Evolutionary conservation across 2,888 invertebrate species (phyloP), one percentile per base, ranked within the genome.

Genomic region (Stegana nigrithorax): DNA sequence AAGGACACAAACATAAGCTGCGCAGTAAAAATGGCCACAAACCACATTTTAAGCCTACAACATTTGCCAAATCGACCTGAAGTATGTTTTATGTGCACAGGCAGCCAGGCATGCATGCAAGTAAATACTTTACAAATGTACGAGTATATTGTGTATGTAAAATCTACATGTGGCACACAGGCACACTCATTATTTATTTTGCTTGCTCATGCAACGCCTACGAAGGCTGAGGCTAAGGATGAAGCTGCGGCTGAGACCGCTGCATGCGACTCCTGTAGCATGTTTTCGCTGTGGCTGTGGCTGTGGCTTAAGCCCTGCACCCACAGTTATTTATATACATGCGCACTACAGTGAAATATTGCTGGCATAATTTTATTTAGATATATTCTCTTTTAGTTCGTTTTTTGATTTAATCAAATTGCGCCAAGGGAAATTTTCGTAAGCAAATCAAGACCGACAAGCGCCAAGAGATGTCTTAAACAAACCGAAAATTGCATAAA

Each of bases 401-500:
- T n/a, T n/a, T n/a, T n/a, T n/a, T n/a, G n/a, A n/a, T n/a, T 23
- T 23, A 23, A 23, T 4, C 23, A 21, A 8, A 32, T 32, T 32
- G 32, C 8, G 32, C 32, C 32, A 32, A 32, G 32, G 32, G 32
- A 44, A 44, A 19, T 7, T n/a, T n/a, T n/a, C n/a, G n/a, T n/a
- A n/a, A n/a, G n/a, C n/a, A n/a, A n/a, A n/a, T n/a, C n/a, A n/a
- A n/a, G 21, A 23, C 2, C 21, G n/a, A 4, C 23, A 14, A 6
- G 10, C 14, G 47, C 23, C 47, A 47, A 10, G 17, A 36, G 14
- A 53, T 29, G 53, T 53, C 53, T 53, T 53, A 17, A 53, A 29
- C 29, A 29, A 53, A 53, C 51, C 32, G n/a, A n/a, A 53, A n/a
- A 29, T 8, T 17, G 32, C 14, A 53, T 53, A 53, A 53, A 53